Percentiles rank a stretch among this genome's conserved stretches.
phyloP scores from a whole-genome alignment of 1,140 invertebrate genomes.

The Pollicipes pollicipes region DNA sequence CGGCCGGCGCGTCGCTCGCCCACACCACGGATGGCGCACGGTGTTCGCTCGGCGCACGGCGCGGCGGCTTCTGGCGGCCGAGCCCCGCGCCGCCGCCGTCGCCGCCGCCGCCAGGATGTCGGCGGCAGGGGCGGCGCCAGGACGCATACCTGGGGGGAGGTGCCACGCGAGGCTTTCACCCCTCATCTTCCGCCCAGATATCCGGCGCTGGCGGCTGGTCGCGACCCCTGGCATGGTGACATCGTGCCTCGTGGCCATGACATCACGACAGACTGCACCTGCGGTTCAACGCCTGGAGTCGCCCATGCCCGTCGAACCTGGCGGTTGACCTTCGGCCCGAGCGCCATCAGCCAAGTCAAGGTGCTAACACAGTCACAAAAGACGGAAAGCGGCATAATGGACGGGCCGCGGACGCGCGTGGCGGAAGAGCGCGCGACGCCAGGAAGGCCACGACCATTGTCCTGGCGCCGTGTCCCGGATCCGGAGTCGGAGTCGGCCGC shows the following conservation, averaged over 20 bases:
- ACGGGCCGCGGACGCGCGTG: not conserved
- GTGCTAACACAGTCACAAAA: not conserved
- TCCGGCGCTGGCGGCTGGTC: not conserved
- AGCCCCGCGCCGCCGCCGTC: too few relatives aligned
- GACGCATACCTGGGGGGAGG: not conserved
- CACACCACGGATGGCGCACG: too few relatives aligned
- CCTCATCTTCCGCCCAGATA: too few relatives aligned
- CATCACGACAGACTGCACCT: too few relatives aligned
- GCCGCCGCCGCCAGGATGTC: too few relatives aligned
- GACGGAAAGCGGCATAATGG: not conserved
- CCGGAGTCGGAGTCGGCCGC: not conserved
- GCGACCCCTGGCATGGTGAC: not conserved
- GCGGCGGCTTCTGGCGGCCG: not conserved
- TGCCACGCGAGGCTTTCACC: too few relatives aligned
- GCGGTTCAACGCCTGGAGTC: too few relatives aligned
- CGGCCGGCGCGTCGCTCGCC: too few relatives aligned
- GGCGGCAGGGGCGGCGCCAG: not conserved
- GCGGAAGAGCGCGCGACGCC: not conserved
- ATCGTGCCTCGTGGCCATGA: too few relatives aligned
- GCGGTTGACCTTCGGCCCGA: not conserved
- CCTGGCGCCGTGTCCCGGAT: not conserved
- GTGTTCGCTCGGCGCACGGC: not conserved
- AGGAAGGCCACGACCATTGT: not conserved
- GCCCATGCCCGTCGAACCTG: not conserved
- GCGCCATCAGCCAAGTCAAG: not conserved